These are phyloP conservation scores for Clunio marinus DNA, from an alignment of 2,888 invertebrate genomes.

Conservation along the genomic window DNA sequence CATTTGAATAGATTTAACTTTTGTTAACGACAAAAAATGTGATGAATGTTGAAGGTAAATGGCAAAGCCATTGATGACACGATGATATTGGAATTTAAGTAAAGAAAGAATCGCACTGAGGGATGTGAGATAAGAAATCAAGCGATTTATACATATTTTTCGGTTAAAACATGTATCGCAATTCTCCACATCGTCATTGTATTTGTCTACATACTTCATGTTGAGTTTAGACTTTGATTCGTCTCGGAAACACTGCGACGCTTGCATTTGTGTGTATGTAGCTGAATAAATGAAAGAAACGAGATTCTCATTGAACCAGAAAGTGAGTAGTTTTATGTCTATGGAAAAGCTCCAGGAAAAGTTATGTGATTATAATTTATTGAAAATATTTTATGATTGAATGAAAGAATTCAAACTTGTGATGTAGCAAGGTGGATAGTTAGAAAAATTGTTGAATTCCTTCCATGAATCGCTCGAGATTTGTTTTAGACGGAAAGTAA, in stretches of 20 bases:
- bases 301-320: conserved; percentile 38
- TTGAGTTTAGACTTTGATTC: conserved; percentile 14
- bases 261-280: conserved; percentile 9
- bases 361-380: too few species aligned
- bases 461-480: too few species aligned
- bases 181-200: not conserved
- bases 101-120: not conserved
- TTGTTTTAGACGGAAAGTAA: too few species aligned
- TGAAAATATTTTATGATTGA: too few species aligned
- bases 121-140: conserved; percentile 19
- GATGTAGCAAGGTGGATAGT: too few species aligned
- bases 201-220: conserved; percentile 20
- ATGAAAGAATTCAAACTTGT: too few species aligned
- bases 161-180: conserved; percentile 12
- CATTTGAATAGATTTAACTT: too few species aligned
- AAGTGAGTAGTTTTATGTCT: conserved; percentile 16
- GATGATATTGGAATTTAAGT: conserved; percentile 3
- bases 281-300: not conserved
- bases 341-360: conserved; percentile 9
- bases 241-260: conserved; percentile 6
- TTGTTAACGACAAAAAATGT: too few species aligned
- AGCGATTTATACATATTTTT: not conserved
- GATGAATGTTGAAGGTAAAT: too few species aligned
- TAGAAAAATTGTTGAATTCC: too few species aligned
- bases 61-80: conserved; percentile 10